Conservation (phyloP, 2,113 vertebrate species). For the Malurus elegans region DNA sequence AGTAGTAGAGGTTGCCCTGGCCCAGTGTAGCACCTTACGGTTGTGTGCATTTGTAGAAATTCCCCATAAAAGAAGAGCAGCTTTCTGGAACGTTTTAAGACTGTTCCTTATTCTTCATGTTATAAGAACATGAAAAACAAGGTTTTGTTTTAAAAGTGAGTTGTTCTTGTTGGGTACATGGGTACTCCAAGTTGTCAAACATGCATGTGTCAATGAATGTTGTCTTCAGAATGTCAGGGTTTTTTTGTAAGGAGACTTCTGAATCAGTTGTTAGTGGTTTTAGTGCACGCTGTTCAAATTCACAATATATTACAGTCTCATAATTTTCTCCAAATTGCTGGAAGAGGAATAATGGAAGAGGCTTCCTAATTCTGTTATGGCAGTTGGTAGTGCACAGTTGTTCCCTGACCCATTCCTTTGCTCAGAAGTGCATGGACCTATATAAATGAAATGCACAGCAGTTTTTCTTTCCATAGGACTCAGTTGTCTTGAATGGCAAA, state of each 20-base stretch:
- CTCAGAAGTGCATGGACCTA: neutral
- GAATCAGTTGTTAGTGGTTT: neutral
- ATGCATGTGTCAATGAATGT: neutral
- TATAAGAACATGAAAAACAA: neutral
- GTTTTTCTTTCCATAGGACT: neutral
- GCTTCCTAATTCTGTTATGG: neutral
- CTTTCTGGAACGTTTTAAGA: neutral
- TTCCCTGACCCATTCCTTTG: neutral
- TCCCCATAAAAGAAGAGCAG: neutral
- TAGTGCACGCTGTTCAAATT: neutral
- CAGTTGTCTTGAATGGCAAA: neutral
- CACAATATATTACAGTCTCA: neutral
- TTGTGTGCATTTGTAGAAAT: neutral
- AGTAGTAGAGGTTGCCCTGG: neutral
- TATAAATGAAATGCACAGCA: neutral
- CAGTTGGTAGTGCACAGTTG: neutral
- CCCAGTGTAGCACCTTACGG: neutral
- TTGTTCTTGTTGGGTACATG: neutral
- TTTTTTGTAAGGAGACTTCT: neutral
- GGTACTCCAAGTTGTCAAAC: neutral
- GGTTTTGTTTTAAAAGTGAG: neutral
- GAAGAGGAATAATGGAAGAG: neutral
- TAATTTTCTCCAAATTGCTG: neutral
- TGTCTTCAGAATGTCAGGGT: neutral
- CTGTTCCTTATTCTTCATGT: neutral